phyloP scores from a whole-genome alignment of 92 coral and sea anemone species.

The Actinernus sp. region DNA sequence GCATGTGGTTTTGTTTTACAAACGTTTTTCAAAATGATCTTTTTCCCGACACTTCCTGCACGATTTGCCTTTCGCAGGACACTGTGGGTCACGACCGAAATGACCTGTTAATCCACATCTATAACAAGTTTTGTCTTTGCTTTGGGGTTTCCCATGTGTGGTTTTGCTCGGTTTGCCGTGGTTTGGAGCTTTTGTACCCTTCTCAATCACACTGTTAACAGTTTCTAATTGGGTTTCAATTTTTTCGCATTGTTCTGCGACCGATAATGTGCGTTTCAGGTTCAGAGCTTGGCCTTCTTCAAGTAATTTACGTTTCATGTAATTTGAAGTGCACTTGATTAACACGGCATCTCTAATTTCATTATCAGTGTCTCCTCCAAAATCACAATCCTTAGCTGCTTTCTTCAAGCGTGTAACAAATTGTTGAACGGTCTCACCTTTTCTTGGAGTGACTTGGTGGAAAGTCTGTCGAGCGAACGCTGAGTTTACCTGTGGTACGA shows the following conservation, averaged over 20 bases:
- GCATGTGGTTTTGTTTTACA: slow-evolving; percentile 8
- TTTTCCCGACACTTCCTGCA: slow-evolving; percentile 2
- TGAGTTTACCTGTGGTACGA: slow-evolving; percentile 38
- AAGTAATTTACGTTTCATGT: neutral
- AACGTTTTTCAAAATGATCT: slow-evolving; percentile 20
- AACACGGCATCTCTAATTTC: slow-evolving; percentile 1
- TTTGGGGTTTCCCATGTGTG: no score
- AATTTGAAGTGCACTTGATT: neutral
- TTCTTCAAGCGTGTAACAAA: slow-evolving; percentile 3
- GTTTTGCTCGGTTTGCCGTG: no score
- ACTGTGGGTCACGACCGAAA: no score
- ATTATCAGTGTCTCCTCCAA: slow-evolving; percentile 17
- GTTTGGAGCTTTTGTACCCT: slow-evolving; percentile 6
- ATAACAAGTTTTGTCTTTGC: no score
- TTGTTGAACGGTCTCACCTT: slow-evolving; percentile 16
- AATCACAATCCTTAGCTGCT: slow-evolving; percentile 27
- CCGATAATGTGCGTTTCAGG: slow-evolving; percentile 11
- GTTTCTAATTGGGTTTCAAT: slow-evolving; percentile 12
- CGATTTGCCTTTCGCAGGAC: slow-evolving; percentile 17
- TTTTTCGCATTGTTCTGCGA: slow-evolving; percentile 28
- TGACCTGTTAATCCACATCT: no score
- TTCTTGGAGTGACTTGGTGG: slow-evolving; percentile 7
- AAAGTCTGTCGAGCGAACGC: slow-evolving; percentile 53
- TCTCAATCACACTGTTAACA: slow-evolving; percentile 12
- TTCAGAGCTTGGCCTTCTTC: slow-evolving; percentile 24